Evolutionary conservation across 2,797 vertebrate genomes (phyloP), one percentile per base, ranked within the genome.

Genomic region (Meda fulgida): DNA sequence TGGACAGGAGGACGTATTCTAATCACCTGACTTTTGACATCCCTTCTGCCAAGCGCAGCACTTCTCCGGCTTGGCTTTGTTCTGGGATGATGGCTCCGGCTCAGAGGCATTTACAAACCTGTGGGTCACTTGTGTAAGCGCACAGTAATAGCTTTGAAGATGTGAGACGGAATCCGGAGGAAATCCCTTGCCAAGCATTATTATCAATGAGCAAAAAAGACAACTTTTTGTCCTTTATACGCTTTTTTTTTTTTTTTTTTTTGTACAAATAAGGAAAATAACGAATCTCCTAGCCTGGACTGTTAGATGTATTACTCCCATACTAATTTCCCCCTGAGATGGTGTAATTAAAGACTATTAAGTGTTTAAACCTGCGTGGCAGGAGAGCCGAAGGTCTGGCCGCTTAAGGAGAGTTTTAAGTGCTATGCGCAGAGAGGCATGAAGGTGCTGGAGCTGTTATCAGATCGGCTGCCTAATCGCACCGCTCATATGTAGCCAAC

Each of bases 301-400:
- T 81, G 48, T 86, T 80, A 63, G 72, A 85, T 72, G 69, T 75
- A 89, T 88, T 71, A 89, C 86, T 86, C 72, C 36, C 84, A 71
- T 78, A 86, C 83, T 88, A 89, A 84, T 72, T 88, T 83, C 69
- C 73, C 75, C 83, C 83, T 81, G 72, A 82, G 89, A 84, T 66
- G 67, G 79, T 84, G 80, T 89, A 90, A 93, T 92, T 93, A 91
- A 91, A 88, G 87, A 80, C 76, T 51, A 92, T 93, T 93, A 92
- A 88, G 89, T 80, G 69, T 90, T 91, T 90, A 90, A 91, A 89
- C 83, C 87, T 85, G 66, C 77, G 82, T 82, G 85, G 81, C 87
- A 85, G 80, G 67, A 83, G 77, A 85, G 85, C 66, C 53, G 72
- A 46, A 73, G 83, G 73, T 63, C 73, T 84, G 46, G 51, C 38